Conservation (phyloP, 2,113 vertebrate species). For the Spea bombifrons region DNA sequence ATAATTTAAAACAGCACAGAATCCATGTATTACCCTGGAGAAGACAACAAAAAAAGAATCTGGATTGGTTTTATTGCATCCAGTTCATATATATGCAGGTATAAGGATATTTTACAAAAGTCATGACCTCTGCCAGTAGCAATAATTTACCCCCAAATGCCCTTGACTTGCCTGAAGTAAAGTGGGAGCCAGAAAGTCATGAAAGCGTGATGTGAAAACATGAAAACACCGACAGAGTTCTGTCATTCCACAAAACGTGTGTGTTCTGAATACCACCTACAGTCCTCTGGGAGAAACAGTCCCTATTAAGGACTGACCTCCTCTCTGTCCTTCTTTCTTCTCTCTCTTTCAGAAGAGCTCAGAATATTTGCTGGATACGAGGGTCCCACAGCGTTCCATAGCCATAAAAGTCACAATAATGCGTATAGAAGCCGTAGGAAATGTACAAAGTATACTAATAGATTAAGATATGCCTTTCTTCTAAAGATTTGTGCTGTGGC, state of each 20-base stretch:
- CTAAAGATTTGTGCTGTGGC: too few relatives aligned
- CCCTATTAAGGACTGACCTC: too few relatives aligned
- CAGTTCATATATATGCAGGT: conserved; percentile 15
- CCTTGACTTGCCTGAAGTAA: conserved; percentile 5
- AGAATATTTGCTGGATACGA: too few relatives aligned
- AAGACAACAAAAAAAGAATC: conserved; percentile 14
- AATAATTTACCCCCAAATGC: conserved; percentile 8
- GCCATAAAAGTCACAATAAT: too few relatives aligned
- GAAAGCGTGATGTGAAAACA: conserved; percentile 5
- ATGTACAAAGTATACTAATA: too few relatives aligned
- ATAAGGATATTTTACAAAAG: conserved; percentile 15
- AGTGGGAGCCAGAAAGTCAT: not conserved
- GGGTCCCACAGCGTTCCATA: too few relatives aligned
- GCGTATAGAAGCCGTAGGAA: too few relatives aligned
- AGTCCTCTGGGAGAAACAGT: too few relatives aligned
- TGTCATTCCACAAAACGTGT: not conserved
- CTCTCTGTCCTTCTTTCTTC: too few relatives aligned
- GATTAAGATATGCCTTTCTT: too few relatives aligned
- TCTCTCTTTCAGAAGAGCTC: too few relatives aligned
- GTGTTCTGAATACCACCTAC: not conserved
- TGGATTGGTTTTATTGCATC: not conserved
- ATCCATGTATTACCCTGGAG: conserved; percentile 34
- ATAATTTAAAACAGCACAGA: conserved; percentile 35
- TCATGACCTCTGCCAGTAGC: conserved; percentile 30
- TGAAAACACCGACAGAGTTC: not conserved